Percentiles rank a stretch among this genome's conserved stretches.
phyloP scores from a whole-genome alignment of 2,113 vertebrate species.

The Silurus glanis region DNA sequence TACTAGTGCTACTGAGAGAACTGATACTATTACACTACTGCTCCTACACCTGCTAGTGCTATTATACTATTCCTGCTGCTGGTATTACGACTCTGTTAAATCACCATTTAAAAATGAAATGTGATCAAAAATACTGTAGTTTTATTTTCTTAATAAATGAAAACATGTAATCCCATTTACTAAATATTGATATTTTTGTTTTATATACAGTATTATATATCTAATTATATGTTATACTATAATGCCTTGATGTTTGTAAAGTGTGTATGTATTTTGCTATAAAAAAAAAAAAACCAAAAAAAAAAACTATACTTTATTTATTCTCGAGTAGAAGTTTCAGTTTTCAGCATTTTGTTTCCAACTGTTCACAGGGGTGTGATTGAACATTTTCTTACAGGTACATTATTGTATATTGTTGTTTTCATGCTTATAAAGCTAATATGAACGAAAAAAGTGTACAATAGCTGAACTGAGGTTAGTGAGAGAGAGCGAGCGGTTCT shows the following conservation, averaged over 20 bases:
- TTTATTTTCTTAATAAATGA: too few relatives aligned
- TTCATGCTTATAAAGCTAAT: neutral
- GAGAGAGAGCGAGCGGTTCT: constrained; percentile 7
- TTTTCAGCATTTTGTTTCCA: neutral
- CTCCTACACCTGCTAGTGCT: too few relatives aligned
- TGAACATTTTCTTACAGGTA: neutral
- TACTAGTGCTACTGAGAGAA: too few relatives aligned
- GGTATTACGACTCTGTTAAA: neutral
- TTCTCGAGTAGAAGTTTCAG: neutral
- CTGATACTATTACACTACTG: too few relatives aligned
- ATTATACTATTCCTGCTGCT: neutral
- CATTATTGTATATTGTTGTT: neutral
- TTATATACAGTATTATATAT: neutral
- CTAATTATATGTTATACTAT: neutral
- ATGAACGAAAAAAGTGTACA: neutral
- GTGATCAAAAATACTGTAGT: too few relatives aligned
- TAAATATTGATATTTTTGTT: neutral
- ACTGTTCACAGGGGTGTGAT: neutral
- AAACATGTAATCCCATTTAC: too few relatives aligned
- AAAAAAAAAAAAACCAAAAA: too few relatives aligned
- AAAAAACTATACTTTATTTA: too few relatives aligned
- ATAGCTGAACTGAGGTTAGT: neutral
- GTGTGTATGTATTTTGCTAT: neutral
- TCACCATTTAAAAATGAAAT: too few relatives aligned
- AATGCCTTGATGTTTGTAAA: neutral